phyloP scores from a whole-genome alignment of 1,140 invertebrate genomes.

The Meloidogyne exigua region DNA sequence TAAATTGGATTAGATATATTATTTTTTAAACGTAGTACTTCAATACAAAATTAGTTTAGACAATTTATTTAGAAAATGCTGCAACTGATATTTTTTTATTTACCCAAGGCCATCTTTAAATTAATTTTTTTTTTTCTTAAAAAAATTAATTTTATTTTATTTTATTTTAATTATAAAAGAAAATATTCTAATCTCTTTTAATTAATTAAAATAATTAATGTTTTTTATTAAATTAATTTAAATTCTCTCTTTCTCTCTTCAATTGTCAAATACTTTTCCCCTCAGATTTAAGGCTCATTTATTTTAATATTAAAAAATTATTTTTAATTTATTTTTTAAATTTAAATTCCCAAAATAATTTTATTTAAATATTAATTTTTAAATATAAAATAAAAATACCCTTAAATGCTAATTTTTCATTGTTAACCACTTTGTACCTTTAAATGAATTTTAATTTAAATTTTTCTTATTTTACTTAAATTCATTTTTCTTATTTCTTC shows the following conservation, averaged over 20 bases:
- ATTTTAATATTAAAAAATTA: too few species aligned
- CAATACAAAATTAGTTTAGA: background rate
- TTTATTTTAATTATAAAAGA: background rate
- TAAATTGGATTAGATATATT: background rate
- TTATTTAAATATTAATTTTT: background rate
- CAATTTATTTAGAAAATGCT: background rate
- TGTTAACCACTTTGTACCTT: conserved; percentile 8
- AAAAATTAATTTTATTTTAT: background rate
- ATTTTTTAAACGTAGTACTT: background rate
- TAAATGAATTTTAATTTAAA: too few species aligned
- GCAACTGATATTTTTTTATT: background rate
- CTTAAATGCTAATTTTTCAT: background rate
- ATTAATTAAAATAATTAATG: too few species aligned
- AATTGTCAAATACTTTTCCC: too few species aligned
- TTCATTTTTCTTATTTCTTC: background rate
- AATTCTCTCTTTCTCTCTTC: too few species aligned
- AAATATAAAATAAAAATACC: too few species aligned
- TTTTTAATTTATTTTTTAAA: background rate
- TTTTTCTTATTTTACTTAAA: background rate
- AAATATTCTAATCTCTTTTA: background rate
- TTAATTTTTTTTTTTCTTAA: background rate
- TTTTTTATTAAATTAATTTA: too few species aligned
- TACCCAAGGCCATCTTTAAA: background rate
- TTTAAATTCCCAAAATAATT: conserved; percentile 8
- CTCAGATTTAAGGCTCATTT: too few species aligned